A percentile compares a stretch with the other conserved stretches of the same genome.
Conservation (phyloP, 2,113 vertebrate species). For the Strix aluco region DNA sequence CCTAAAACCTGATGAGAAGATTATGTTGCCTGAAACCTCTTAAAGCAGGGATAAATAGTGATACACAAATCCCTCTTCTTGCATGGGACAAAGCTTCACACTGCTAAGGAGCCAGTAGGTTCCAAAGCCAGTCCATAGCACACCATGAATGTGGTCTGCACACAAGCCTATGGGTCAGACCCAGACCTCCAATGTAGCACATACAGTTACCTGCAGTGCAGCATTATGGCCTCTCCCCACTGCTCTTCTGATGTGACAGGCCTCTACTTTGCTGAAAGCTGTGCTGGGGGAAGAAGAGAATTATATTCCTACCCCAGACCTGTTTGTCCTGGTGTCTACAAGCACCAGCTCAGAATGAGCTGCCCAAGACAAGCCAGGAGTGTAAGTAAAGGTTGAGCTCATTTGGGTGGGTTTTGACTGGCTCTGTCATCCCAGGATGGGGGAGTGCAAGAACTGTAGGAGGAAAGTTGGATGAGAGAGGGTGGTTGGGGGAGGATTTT, state of each 20-base stretch:
- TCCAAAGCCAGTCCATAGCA: not conserved
- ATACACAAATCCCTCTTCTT: not conserved
- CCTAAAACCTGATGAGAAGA: not conserved
- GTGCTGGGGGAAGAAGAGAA: not conserved
- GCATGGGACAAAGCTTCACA: not conserved
- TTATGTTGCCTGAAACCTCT: not conserved
- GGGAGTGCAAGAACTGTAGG: conserved; percentile 26
- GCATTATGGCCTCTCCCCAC: not conserved
- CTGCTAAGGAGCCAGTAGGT: not conserved
- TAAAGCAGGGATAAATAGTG: not conserved
- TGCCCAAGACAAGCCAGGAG: not conserved
- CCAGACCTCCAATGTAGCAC: not conserved
- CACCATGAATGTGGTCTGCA: not conserved
- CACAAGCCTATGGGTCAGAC: not conserved
- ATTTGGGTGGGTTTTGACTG: conserved; percentile 9
- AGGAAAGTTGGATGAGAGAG: conserved; percentile 35
- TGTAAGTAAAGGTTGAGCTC: not conserved
- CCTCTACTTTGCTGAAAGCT: not conserved
- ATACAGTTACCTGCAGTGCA: not conserved
- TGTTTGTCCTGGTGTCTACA: not conserved
- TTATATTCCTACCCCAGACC: not conserved
- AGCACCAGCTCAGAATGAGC: not conserved
- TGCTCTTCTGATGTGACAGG: not conserved
- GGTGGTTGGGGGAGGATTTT: conserved; percentile 10
- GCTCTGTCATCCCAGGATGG: not conserved